Percentiles rank a stretch among this genome's conserved stretches.
Evolutionary conservation across 2,797 vertebrate genomes (phyloP).

Genomic region (Periparus ater): DNA sequence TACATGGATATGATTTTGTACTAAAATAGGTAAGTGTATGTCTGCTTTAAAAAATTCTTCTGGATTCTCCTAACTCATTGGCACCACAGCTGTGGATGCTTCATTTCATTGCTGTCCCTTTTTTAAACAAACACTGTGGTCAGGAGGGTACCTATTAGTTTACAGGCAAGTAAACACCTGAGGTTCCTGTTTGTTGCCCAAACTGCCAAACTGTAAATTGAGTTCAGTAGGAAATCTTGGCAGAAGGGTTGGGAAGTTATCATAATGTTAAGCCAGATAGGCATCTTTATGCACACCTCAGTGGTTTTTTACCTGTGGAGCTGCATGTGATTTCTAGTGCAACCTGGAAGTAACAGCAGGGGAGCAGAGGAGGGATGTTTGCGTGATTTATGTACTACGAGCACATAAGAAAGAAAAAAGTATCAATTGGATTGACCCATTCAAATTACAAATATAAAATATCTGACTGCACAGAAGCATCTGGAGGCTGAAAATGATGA

Average conservation of each 20-base stretch:
- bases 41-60: not conserved
- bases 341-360: not conserved
- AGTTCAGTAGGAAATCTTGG: not conserved
- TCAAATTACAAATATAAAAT: not conserved
- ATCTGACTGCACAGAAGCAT: not conserved
- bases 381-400: not conserved
- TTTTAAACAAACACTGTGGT: not conserved
- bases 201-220: not conserved
- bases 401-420: not conserved
- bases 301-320: not conserved
- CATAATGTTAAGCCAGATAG: not conserved
- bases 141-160: not conserved
- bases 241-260: not conserved
- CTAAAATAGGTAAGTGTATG: not conserved
- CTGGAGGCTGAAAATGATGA: not conserved
- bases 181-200: not conserved
- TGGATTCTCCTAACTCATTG: not conserved
- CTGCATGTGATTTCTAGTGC: not conserved
- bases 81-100: not conserved
- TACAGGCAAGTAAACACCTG: not conserved
- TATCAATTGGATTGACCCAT: not conserved
- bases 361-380: not conserved
- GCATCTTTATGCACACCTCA: not conserved
- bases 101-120: not conserved
- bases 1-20: not conserved